Evolutionary conservation across 2,113 vertebrate genomes (phyloP).

Genomic region (Albula glossodonta): DNA sequence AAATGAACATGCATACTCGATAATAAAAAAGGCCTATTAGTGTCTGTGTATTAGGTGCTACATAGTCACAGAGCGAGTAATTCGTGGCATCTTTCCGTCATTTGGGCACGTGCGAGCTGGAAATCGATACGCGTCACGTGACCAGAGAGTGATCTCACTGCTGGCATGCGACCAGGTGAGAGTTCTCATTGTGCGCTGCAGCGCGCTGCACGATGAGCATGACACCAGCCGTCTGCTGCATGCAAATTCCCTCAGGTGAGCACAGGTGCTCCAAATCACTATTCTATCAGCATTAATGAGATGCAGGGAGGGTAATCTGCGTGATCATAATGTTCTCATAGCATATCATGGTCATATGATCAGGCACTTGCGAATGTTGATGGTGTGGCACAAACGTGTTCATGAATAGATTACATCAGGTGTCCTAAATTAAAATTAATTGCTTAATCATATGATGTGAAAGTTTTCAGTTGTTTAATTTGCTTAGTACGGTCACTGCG

Average conservation of each 20-base stretch:
- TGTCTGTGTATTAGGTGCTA: slow-evolving; percentile 3
- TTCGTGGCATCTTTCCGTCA: slow-evolving; percentile 15
- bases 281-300: neutral
- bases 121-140: slow-evolving; percentile 16
- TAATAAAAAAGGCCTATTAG: slow-evolving; percentile 5
- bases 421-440: neutral
- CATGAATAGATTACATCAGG: neutral
- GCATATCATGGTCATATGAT: neutral
- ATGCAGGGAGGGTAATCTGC: neutral
- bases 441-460: neutral
- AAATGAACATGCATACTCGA: slow-evolving; percentile 1
- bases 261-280: neutral
- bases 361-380: neutral
- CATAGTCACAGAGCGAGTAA: neutral
- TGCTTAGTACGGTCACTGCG: neutral
- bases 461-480: neutral
- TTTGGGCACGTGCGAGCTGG: slow-evolving; percentile 10
- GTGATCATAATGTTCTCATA: neutral
- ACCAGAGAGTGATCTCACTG: slow-evolving; percentile 22
- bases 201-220: neutral
- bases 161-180: neutral
- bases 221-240: slow-evolving; percentile 2
- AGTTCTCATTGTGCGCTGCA: slow-evolving; percentile 5
- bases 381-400: neutral
- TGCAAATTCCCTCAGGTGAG: neutral